Evolutionary conservation across 64 coral and sea anemone species (phyloP).

Genomic region (Pachyseris speciosa): DNA sequence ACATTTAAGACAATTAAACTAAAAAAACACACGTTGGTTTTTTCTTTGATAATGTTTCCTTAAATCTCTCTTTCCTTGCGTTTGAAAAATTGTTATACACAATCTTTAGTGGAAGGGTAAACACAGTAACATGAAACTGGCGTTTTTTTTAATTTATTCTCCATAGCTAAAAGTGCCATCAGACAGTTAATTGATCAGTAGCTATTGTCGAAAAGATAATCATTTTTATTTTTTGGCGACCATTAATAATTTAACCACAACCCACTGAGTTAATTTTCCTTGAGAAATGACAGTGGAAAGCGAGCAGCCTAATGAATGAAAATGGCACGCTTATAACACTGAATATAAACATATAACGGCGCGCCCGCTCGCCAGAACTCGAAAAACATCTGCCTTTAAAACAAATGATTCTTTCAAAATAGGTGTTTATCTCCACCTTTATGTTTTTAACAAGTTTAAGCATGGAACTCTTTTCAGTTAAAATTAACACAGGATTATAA

Average conservation of each 20-base stretch:
- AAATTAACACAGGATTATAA: no score
- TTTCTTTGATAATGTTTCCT: neutral
- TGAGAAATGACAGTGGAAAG: neutral
- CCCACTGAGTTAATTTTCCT: neutral
- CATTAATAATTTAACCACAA: slow-evolving; percentile 31
- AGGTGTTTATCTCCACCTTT: neutral
- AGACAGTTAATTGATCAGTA: neutral
- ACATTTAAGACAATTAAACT: no score
- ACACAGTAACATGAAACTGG: neutral
- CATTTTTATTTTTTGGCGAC: neutral
- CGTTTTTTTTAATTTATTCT: neutral
- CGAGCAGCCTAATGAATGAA: no score
- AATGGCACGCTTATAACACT: slow-evolving; percentile 4
- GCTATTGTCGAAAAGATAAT: neutral
- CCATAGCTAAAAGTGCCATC: neutral
- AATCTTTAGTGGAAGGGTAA: neutral
- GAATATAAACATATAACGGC: neutral
- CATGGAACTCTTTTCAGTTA: neutral
- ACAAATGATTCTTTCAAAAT: neutral
- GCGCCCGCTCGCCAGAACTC: neutral
- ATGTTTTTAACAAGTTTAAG: no score
- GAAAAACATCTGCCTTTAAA: neutral
- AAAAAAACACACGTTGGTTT: no score
- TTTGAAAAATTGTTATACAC: neutral
- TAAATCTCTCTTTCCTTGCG: neutral